Evolutionary conservation across 2,888 invertebrate genomes (phyloP), one percentile per base, ranked within the genome.

Genomic region (Drosophila macrospina): DNA sequence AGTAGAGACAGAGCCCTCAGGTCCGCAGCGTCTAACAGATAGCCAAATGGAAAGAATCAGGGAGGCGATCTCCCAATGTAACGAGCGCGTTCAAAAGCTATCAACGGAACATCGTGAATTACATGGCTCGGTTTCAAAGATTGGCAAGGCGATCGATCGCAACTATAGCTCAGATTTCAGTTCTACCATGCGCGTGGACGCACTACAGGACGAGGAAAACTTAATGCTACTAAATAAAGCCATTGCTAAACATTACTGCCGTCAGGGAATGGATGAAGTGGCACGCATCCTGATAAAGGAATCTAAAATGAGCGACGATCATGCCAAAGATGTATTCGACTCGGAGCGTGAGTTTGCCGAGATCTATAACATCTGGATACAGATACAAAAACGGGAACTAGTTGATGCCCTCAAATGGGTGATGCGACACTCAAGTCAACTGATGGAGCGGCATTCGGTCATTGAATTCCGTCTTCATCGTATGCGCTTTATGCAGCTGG

Each of bases 91-190:
- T 0, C 95, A 96, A 74, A 94, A 96, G 90, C 93, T 98, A 81
- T 96, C 97, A 0, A 95, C 96, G 65, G 98, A 98, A 92, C 97
- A 97, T 89, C 94, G 97, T 78, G 95, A 95, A 71, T 93, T 97
- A 13, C 98, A 98, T 90, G 91, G 92, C 0, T 86, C 91, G 2
- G 96, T 96, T 4, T 99, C 99, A 0, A 97, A 98, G 93, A 97
- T 99, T 50, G 99, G 99, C 52, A 99, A 99, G 93, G 96, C 97
- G 0, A 97, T 99, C 81, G 99, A 99, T 91, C 95, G 98, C 86
- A 98, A 98, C 93, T 98, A 98, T 90, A 96, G 97, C 37, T 95
- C 97, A 0, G 98, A 99, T 91, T 98, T 98, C 93, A 96, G 96
- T 0, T 95, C 97, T 1, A 97, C 98, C 0, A 96, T 97, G 66